Conservation (phyloP, 2,888 invertebrate genomes). For the Oxyscelio sp. region DNA sequence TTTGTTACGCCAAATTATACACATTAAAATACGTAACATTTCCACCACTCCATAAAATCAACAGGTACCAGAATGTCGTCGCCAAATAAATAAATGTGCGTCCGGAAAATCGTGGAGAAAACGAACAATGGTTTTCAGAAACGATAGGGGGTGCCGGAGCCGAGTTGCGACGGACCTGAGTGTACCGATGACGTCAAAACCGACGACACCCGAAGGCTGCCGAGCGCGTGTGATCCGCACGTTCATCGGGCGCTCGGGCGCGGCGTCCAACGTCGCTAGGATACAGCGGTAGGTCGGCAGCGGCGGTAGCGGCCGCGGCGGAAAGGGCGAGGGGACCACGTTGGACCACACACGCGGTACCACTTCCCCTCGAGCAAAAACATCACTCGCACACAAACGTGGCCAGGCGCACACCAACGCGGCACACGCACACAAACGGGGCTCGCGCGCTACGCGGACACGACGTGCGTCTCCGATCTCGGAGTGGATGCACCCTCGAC, state of each 20-base stretch:
- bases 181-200: conserved; percentile 82
- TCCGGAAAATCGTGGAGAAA: too few species aligned
- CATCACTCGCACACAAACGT: conserved; percentile 83
- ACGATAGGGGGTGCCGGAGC: too few species aligned
- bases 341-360: conserved; percentile 88
- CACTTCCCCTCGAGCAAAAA: conserved; percentile 87
- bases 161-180: too few species aligned
- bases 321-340: conserved; percentile 75
- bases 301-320: conserved; percentile 75
- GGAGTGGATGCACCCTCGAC: conserved; percentile 68
- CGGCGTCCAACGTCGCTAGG: conserved; percentile 87
- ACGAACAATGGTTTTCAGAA: too few species aligned
- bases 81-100: too few species aligned
- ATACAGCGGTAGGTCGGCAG: conserved; percentile 81
- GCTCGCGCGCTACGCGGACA: conserved; percentile 70
- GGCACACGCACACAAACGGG: conserved; percentile 33
- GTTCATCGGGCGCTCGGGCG: conserved; percentile 78
- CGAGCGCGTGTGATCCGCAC: conserved; percentile 76
- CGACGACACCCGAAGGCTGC: conserved; percentile 80
- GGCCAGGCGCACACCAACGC: conserved; percentile 54
- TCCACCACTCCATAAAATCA: too few species aligned
- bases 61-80: too few species aligned
- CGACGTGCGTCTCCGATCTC: conserved; percentile 66
- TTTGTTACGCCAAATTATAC: too few species aligned
- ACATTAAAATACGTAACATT: too few species aligned